Evolutionary conservation across 2,113 vertebrate genomes (phyloP).

Genomic region (Upupa epops): DNA sequence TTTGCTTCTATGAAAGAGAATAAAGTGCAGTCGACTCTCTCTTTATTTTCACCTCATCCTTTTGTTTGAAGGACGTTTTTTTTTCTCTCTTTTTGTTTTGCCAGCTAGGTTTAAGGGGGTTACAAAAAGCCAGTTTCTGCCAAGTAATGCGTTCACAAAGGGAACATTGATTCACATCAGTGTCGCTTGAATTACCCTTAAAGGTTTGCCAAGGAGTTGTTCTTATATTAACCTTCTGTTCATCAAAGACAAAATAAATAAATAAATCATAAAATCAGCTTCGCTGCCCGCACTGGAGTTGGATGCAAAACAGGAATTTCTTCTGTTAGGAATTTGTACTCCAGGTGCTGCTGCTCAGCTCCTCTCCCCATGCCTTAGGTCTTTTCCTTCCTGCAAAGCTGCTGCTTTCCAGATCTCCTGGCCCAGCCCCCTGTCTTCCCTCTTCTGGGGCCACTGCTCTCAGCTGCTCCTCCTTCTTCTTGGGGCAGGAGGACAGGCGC

Average conservation of each 20-base stretch:
- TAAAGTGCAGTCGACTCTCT: constrained; percentile 86
- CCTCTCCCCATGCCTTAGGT: background rate
- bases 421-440: background rate
- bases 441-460: background rate
- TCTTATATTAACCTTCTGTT: constrained; percentile 89
- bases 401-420: background rate
- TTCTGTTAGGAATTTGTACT: background rate
- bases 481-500: background rate
- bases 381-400: background rate
- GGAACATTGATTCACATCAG: constrained; percentile 96
- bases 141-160: constrained; percentile 95
- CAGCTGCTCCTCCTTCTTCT: background rate
- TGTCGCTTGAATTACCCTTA: constrained; percentile 94
- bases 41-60: constrained; percentile 96
- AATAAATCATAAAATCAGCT: constrained; percentile 73
- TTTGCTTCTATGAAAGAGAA: constrained; percentile 97
- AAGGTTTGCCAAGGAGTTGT: constrained; percentile 91
- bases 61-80: constrained; percentile 92
- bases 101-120: constrained; percentile 89
- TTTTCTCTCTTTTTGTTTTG: constrained; percentile 81
- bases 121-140: constrained; percentile 95
- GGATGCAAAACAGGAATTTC: constrained; percentile 55
- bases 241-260: constrained; percentile 70
- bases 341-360: background rate
- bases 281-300: background rate